These are phyloP conservation scores for Malacosoma neustria DNA, from an alignment of 2,888 invertebrate genomes.

Conservation along the genomic window DNA sequence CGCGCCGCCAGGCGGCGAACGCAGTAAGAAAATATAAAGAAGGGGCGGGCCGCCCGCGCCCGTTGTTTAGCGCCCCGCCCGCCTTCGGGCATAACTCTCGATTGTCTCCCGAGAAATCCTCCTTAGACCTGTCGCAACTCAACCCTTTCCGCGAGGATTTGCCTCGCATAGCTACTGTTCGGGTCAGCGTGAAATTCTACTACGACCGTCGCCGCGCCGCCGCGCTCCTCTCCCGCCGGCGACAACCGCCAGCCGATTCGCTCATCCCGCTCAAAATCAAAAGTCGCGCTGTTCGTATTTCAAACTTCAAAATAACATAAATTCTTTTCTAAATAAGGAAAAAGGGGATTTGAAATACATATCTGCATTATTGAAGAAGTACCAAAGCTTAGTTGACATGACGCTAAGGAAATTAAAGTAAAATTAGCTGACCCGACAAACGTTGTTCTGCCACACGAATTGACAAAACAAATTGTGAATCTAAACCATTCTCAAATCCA, in stretches of 20 bases:
- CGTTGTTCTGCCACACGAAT: too few relatives aligned
- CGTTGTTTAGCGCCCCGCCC: slow-evolving; percentile 74
- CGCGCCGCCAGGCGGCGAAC: slow-evolving; percentile 72
- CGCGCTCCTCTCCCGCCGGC: background rate
- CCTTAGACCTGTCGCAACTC: slow-evolving; percentile 68
- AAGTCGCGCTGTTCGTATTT: background rate
- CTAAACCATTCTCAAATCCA: too few relatives aligned
- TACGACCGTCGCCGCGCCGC: slow-evolving; percentile 17
- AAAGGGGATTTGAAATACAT: too few relatives aligned
- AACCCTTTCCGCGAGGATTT: slow-evolving; percentile 65
- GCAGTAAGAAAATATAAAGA: slow-evolving; percentile 83
- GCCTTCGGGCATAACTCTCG: slow-evolving; percentile 73
- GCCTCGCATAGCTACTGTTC: slow-evolving; percentile 66
- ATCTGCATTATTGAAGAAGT: too few relatives aligned
- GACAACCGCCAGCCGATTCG: background rate
- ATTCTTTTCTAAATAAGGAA: too few relatives aligned
- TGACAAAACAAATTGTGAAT: too few relatives aligned
- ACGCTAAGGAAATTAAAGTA: too few relatives aligned
- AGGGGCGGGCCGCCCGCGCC: slow-evolving; percentile 75
- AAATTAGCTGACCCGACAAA: too few relatives aligned
- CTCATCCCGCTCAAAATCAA: background rate
- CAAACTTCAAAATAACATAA: background rate
- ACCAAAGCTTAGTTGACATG: too few relatives aligned
- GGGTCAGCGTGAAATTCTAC: slow-evolving; percentile 71
- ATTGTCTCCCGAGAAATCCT: slow-evolving; percentile 71